A percentile compares a stretch with the other conserved stretches of the same genome.
phyloP scores from a whole-genome alignment of 2,797 vertebrate genomes.

The Mormyrus proboscirostris region DNA sequence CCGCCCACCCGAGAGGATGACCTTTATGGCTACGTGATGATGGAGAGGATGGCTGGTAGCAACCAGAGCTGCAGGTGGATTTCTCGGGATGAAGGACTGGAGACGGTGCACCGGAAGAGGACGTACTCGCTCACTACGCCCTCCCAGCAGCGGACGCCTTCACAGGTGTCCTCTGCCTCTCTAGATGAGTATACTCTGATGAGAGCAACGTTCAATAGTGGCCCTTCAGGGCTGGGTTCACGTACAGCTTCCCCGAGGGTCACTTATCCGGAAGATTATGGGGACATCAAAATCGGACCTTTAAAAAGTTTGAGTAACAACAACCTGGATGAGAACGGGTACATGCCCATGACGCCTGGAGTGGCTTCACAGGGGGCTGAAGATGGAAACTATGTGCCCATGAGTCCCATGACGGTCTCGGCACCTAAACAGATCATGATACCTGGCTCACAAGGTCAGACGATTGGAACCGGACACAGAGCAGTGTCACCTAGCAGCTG shows the following conservation, averaged over 20 bases:
- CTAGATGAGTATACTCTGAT: constrained; percentile 91
- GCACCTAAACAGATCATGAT: constrained; percentile 89
- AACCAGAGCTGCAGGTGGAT: constrained; percentile 50
- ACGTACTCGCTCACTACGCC: constrained; percentile 84
- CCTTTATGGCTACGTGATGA: constrained; percentile 81
- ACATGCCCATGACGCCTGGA: constrained; percentile 91
- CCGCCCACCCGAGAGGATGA: constrained; percentile 58
- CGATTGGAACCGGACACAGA: constrained; percentile 53
- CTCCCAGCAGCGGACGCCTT: constrained; percentile 62
- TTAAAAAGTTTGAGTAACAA: constrained; percentile 53
- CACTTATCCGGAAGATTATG: constrained; percentile 82
- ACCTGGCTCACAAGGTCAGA: constrained; percentile 59
- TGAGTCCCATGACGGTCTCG: constrained; percentile 91
- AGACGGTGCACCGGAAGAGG: constrained; percentile 60
- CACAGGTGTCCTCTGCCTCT: constrained; percentile 75
- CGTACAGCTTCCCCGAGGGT: constrained; percentile 73
- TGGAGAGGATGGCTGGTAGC: constrained; percentile 58
- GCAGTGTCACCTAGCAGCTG: constrained; percentile 68
- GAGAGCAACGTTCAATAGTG: constrained; percentile 78
- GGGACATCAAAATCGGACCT: constrained; percentile 72
- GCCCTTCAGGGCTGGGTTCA: constrained; percentile 69
- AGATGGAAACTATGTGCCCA: constrained; percentile 80
- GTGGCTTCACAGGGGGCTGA: constrained; percentile 50
- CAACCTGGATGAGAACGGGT: constrained; percentile 70
- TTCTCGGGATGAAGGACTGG: constrained; percentile 46